Evolutionary conservation across 2,888 invertebrate genomes (phyloP), one percentile per base, ranked within the genome.

Genomic region (Neoitamus cyanurus): DNA sequence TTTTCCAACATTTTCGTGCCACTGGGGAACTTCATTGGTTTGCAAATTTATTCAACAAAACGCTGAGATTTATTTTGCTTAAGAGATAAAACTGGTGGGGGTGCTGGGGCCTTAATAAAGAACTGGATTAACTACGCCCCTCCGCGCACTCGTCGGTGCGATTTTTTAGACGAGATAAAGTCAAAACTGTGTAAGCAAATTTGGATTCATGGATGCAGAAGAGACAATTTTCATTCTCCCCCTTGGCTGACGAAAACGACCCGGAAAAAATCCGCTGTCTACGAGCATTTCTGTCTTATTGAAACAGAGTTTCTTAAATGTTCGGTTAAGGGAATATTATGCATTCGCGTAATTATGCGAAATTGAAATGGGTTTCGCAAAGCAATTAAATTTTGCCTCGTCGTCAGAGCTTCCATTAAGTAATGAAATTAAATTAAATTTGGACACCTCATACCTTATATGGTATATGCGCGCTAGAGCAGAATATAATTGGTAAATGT

Each of bases 1-100:
- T 73, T 34, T 73, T 36, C 73, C 37, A 34, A 7, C 20, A 73
- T 34, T 70, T 31, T 34, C 70, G 15, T 70, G 70, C 58, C 70
- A 30, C 70, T 30, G 70, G 30, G 31, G n/a, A 70, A 30, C 30
- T 70, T 70, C 70, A 70, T 70, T 70, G 70, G 30, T 70, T 70
- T 70, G 70, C 70, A 70, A 70, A 70, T 70, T 70, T 70, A 70
- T 70, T 70, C 70, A 70, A 70, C 70, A 70, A 70, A 70, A 70
- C 58, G 70, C 31, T 31, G 30, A 70, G 70, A 70, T 70, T 70
- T 70, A 70, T 70, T 31, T 70, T 70, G 31, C 70, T 70, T 70
- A 70, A 70, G 70, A 70, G 30, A 31, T 31, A 70, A 70, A 70
- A 70, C n/a, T 15, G 70, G 68, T n/a, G 68, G 25, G 70, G 30